Conservation (phyloP, 2,113 vertebrate genomes). For the Procavia capensis region DNA sequence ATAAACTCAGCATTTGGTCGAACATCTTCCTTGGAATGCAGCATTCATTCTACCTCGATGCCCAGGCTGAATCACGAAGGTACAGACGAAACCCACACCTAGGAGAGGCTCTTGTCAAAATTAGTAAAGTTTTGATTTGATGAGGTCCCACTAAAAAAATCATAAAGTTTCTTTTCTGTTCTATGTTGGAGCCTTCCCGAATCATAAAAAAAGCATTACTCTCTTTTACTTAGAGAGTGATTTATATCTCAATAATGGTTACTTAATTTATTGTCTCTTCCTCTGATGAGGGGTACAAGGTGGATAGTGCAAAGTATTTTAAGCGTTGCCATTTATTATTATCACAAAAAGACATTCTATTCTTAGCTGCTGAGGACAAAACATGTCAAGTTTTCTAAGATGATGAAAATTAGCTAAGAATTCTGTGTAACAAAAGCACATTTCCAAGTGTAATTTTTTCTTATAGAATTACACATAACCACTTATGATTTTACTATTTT, state of each 20-base stretch:
- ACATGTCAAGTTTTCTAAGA: not conserved
- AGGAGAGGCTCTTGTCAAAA: not conserved
- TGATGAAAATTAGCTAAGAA: not conserved
- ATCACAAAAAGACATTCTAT: not conserved
- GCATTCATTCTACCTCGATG: not conserved
- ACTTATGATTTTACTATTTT: not conserved
- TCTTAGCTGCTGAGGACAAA: conserved; percentile 31
- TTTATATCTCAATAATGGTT: not conserved
- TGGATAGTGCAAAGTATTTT: not conserved
- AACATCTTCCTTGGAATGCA: not conserved
- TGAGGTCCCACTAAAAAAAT: not conserved
- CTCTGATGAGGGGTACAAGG: not conserved
- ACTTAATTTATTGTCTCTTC: not conserved
- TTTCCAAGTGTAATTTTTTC: not conserved
- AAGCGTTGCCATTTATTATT: not conserved
- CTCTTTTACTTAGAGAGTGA: not conserved
- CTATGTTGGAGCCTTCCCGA: not conserved
- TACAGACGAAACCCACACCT: not conserved
- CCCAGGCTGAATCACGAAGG: not conserved
- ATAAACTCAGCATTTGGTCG: conserved; percentile 14
- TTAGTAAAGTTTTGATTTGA: not conserved
- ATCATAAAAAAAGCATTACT: not conserved
- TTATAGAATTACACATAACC: not conserved
- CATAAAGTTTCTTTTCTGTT: not conserved
- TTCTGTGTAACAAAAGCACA: not conserved